A percentile compares a stretch with the other conserved stretches of the same genome.
These are phyloP conservation scores for Grammomys dolichurus DNA, from an alignment of 2,113 vertebrate genomes.

Conservation along the genomic window DNA sequence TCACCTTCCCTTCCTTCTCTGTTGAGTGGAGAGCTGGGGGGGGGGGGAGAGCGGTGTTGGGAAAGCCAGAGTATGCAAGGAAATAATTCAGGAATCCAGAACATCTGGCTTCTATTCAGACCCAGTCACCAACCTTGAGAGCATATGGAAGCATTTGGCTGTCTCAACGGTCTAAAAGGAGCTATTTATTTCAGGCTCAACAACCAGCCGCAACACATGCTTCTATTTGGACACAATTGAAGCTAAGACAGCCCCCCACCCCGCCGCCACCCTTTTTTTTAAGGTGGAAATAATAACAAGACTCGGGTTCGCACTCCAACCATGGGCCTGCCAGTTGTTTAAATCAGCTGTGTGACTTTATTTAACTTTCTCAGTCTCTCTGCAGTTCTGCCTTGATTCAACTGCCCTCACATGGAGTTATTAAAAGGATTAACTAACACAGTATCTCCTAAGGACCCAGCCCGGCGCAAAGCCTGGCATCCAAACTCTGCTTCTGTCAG, in stretches of 20 bases:
- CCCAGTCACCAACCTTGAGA: constrained; percentile 69
- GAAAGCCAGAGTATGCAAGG: not conserved
- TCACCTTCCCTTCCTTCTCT: constrained; percentile 54
- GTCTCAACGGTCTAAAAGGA: constrained; percentile 79
- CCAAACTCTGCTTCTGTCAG: not conserved
- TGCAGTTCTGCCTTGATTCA: not conserved
- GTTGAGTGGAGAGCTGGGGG: not conserved
- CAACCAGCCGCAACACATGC: constrained; percentile 71
- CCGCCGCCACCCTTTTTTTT: not conserved
- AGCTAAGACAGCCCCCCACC: constrained; percentile 51
- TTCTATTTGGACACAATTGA: constrained; percentile 81
- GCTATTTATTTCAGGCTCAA: constrained; percentile 80
- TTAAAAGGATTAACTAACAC: not conserved
- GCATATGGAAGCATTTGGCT: constrained; percentile 82
- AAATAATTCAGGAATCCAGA: constrained; percentile 73
- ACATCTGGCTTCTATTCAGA: constrained; percentile 83
- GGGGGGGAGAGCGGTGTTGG: not conserved
- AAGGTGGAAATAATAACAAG: constrained; percentile 65
- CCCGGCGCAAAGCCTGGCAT: not conserved
- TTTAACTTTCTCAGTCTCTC: constrained; percentile 20
- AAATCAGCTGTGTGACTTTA: constrained; percentile 21
- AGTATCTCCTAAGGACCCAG: not conserved
- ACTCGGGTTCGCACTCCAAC: constrained; percentile 14
- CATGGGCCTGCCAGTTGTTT: not conserved
- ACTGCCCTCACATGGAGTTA: not conserved